A percentile compares a stretch with the other conserved stretches of the same genome.
Evolutionary conservation across 1,140 invertebrate species (phyloP).

Genomic region (Metopolophium dirhodum): DNA sequence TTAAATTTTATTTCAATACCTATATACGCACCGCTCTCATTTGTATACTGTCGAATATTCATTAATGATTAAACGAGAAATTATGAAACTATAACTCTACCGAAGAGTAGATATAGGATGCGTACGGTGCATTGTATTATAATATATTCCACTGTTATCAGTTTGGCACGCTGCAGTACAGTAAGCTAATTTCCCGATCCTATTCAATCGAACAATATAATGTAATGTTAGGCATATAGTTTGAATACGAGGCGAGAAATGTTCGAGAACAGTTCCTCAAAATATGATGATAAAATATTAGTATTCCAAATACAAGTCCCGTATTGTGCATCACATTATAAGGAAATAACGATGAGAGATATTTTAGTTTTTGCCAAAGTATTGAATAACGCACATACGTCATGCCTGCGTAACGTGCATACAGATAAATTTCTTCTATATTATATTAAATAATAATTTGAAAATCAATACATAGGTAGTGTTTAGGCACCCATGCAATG

Average conservation of each 20-base stretch:
- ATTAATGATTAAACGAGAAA: background rate
- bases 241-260: background rate
- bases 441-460: background rate
- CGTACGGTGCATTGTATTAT: background rate
- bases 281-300: background rate
- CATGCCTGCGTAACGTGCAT: background rate
- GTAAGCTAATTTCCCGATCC: background rate
- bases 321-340: background rate
- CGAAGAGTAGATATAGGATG: background rate
- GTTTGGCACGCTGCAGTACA: background rate
- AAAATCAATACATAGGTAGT: background rate
- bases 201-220: conserved; percentile 26
- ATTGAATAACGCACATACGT: background rate
- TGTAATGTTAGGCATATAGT: background rate
- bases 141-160: background rate
- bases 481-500: background rate
- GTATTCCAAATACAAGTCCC: background rate
- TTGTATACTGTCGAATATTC: background rate
- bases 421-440: background rate
- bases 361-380: conserved; percentile 12
- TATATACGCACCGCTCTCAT: background rate
- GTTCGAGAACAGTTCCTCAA: background rate
- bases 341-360: background rate
- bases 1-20: background rate
- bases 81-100: background rate